phyloP scores from a whole-genome alignment of 2,888 invertebrate genomes.

The Apocheima hispidaria region DNA sequence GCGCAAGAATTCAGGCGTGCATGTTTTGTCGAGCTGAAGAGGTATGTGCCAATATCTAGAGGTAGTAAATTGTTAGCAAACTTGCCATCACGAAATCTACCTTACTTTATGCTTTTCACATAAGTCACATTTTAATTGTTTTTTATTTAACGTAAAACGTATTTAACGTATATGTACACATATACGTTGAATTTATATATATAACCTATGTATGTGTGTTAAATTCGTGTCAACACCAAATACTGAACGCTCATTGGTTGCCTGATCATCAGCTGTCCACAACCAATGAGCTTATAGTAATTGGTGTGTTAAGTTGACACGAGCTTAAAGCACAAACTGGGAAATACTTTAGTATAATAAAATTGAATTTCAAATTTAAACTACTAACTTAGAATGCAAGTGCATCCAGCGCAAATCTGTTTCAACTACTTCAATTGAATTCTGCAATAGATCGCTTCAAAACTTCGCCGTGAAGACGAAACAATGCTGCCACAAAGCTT shows the following conservation, averaged over 20 bases:
- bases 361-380: neutral
- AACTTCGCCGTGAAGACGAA: slow-evolving; percentile 17
- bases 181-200: no score
- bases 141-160: neutral
- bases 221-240: no score
- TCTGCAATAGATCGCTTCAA: slow-evolving; percentile 11
- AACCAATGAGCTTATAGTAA: no score
- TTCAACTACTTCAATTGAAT: slow-evolving; percentile 8
- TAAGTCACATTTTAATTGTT: neutral
- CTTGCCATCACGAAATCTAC: neutral
- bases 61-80: neutral
- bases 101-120: neutral
- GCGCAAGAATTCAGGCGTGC: slow-evolving; percentile 14
- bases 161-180: no score
- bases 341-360: no score
- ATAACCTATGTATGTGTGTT: no score
- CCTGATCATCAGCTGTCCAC: no score
- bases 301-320: no score
- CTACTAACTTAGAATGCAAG: neutral
- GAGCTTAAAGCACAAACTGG: no score
- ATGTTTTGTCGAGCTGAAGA: neutral
- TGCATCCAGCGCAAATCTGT: neutral
- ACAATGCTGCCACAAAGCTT: slow-evolving; percentile 24
- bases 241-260: no score
- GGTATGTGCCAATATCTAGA: slow-evolving; percentile 2